Percentiles rank a stretch among this genome's conserved stretches.
These are phyloP conservation scores for Drosophila tanythrix DNA, from an alignment of 2,888 invertebrate genomes.

Conservation along the genomic window DNA sequence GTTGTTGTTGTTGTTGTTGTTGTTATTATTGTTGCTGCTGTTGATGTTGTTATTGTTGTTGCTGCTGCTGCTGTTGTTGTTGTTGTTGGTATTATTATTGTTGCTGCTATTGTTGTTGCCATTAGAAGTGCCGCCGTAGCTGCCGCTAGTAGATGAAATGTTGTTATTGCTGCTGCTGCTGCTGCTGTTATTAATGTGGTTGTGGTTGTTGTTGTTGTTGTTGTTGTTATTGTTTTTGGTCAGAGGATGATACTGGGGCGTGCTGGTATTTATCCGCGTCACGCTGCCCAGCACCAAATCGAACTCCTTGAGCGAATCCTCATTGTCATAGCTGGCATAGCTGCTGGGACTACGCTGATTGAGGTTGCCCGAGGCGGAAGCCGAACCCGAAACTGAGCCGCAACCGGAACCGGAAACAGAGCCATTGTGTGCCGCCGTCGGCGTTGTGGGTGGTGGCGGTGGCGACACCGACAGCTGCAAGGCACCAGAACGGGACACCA, in stretches of 20 bases:
- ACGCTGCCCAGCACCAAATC: slow-evolving; percentile 68
- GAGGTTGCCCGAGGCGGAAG: slow-evolving; percentile 59
- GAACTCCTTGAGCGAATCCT: slow-evolving; percentile 85
- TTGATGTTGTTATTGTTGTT: slow-evolving; percentile 29
- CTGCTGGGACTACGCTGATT: slow-evolving; percentile 83
- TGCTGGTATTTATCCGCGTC: slow-evolving; percentile 69
- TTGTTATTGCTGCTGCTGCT: slow-evolving; percentile 39
- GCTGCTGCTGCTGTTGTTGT: slow-evolving; percentile 87
- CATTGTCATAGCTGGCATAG: slow-evolving; percentile 85
- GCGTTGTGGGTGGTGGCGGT: slow-evolving; percentile 60
- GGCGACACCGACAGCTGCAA: slow-evolving; percentile 64
- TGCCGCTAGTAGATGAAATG: slow-evolving; percentile 35
- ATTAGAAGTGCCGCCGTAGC: slow-evolving; percentile 27
- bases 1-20: slow-evolving; percentile 45
- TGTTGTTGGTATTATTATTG: slow-evolving; percentile 57
- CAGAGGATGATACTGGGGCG: slow-evolving; percentile 68
- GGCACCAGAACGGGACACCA: slow-evolving; percentile 47
- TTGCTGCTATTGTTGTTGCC: slow-evolving; percentile 58
- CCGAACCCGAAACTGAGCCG: slow-evolving; percentile 29
- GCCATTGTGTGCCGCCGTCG: slow-evolving; percentile 58
- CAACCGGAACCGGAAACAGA: slow-evolving; percentile 25
- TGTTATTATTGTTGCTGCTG: slow-evolving; percentile 60
- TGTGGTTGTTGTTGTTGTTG: slow-evolving; percentile 28
- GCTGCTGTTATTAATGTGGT: slow-evolving; percentile 25
- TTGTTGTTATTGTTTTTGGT: slow-evolving; percentile 38